These are phyloP conservation scores for Phalera bucephala DNA, from an alignment of 2,888 invertebrate genomes.

Conservation along the genomic window DNA sequence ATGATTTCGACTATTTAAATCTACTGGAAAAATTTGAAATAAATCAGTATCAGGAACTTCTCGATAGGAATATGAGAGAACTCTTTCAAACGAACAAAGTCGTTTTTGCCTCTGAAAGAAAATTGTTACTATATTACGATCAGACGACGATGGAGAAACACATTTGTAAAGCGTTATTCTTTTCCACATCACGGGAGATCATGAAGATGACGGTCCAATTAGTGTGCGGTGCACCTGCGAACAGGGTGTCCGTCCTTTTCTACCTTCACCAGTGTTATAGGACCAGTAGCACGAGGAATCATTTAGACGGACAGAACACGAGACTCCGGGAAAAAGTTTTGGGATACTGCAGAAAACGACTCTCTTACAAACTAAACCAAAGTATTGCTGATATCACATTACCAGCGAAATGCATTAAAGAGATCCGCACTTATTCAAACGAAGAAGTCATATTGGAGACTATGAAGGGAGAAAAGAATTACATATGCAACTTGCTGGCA, in stretches of 20 bases:
- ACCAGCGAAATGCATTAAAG: constrained; percentile 49
- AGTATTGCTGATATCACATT: constrained; percentile 63
- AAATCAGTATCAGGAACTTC: constrained; percentile 60
- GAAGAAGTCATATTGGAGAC: constrained; percentile 67
- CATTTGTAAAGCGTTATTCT: constrained; percentile 56
- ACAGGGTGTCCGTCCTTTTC: constrained; percentile 66
- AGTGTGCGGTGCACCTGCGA: constrained; percentile 61
- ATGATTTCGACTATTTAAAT: constrained; percentile 61
- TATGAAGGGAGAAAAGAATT: constrained; percentile 61
- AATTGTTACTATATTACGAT: constrained; percentile 56
- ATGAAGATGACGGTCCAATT: constrained; percentile 65
- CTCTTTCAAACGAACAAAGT: constrained; percentile 49
- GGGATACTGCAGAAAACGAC: constrained; percentile 58
- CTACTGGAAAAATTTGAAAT: constrained; percentile 65
- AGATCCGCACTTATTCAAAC: constrained; percentile 57
- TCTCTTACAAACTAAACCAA: constrained; percentile 53
- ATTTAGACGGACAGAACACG: constrained; percentile 62
- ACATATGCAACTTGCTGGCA: constrained; percentile 65
- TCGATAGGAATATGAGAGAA: constrained; percentile 56
- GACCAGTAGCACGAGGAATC: constrained; percentile 55
- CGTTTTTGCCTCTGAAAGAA: constrained; percentile 33
- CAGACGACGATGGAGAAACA: constrained; percentile 68
- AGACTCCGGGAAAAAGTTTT: constrained; percentile 65
- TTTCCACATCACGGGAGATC: constrained; percentile 60
- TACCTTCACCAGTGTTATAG: constrained; percentile 72